Evolutionary conservation across 2,797 vertebrate species (phyloP), one percentile per base, ranked within the genome.

Genomic region (Sebastes paucispinis): DNA sequence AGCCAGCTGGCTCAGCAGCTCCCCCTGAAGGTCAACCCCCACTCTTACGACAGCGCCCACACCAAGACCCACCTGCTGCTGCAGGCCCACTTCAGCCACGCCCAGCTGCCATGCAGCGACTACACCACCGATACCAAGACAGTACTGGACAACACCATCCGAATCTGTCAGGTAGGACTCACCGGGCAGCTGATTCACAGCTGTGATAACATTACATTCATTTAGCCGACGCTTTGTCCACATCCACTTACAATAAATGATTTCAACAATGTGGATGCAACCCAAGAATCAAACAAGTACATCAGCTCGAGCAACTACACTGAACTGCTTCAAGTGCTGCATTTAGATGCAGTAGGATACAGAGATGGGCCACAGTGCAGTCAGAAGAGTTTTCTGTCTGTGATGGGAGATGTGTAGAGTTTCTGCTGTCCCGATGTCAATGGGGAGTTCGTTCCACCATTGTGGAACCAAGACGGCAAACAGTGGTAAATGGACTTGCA

Each of bases 81-180:
- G 13, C 98, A 99, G 94, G 98, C 98, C 20, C 97, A 99, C 94
- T 98, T 99, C 94, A 97, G 97, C 92, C 97, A 76, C 20, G 93
- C 96, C 69, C 87, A 91, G 88, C 94, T 99, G 72, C 98, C 98
- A 1, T 99, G 98, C 92, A 97, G 96, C 6, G 98, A 99, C 93
- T 99, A 99, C 83, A 93, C 82, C 84, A 99, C 98, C 0, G 98
- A 99, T 52, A 98, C 98, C 83, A 99, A 99, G 93, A 99, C 98
- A 0, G 98, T 99, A 54, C 92, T 99, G 93, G 98, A 99, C 95
- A 98, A 99, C 80, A 94, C 97, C 62, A 96, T 99, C 80, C 95
- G 98, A 89, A 95, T 99, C 89, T 99, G 98, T 87, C 98, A 99
- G 98, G 98, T 99, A 69, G 16, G 64, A 14, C 12, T 66, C 20